A percentile compares a stretch with the other conserved stretches of the same genome.
Evolutionary conservation across 2,113 vertebrate species (phyloP).

Genomic region (Sus scrofa): T2T-Sscrofa CM000817.6:70714501-70715000

Average conservation of each 20-base stretch:
- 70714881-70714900: neutral
- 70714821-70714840: neutral
- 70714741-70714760: neutral
- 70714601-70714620: accelerated
- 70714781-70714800: neutral
- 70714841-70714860: neutral
- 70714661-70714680: neutral
- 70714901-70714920: neutral
- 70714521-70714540: accelerated
- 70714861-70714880: neutral
- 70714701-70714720: neutral
- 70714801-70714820: neutral
- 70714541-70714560: too few species aligned
- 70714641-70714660: too few species aligned
- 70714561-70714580: accelerated
- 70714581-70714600: accelerated
- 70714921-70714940: neutral
- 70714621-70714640: accelerated
- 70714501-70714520: neutral
- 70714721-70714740: neutral
- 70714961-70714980: neutral
- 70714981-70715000: neutral
- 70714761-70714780: neutral
- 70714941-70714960: neutral
- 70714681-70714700: neutral